These are phyloP conservation scores for Odontamblyopus rebecca DNA, from an alignment of 2,797 vertebrate genomes.

Conservation along the genomic window DNA sequence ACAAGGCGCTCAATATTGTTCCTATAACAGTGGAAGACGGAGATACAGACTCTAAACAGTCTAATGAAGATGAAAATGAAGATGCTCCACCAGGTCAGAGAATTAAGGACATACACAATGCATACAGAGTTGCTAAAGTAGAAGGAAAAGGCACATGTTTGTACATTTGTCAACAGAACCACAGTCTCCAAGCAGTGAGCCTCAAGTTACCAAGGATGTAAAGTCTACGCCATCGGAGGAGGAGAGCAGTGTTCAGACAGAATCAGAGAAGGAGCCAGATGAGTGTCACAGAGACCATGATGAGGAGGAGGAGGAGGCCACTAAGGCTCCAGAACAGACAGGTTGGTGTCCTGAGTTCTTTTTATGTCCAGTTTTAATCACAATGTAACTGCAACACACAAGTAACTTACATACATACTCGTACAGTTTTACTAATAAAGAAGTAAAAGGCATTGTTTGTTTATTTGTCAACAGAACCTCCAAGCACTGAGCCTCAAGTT, in stretches of 20 bases:
- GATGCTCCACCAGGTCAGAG: background rate
- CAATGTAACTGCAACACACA: too few species aligned
- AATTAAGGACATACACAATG: background rate
- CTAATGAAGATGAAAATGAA: background rate
- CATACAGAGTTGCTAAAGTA: background rate
- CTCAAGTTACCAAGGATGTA: background rate
- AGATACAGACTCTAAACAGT: background rate
- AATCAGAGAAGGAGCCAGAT: background rate
- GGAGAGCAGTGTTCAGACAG: background rate
- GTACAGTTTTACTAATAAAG: background rate
- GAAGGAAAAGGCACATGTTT: background rate
- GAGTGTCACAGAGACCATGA: background rate
- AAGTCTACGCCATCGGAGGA: background rate
- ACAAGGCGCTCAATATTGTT: too few species aligned
- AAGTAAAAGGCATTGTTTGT: background rate
- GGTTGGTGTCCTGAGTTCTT: background rate
- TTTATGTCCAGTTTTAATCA: background rate
- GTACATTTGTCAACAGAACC: background rate
- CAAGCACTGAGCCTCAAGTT: background rate
- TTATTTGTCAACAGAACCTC: background rate
- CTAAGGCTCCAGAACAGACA: background rate
- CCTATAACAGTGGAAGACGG: background rate
- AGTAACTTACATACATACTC: background rate
- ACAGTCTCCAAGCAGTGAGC: background rate
- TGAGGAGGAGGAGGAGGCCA: too few species aligned